Percentiles rank a stretch among this genome's conserved stretches.
phyloP scores from a whole-genome alignment of 35 echinoderm and acorn worm species.

The Strongylocentrotus purpuratus region DNA sequence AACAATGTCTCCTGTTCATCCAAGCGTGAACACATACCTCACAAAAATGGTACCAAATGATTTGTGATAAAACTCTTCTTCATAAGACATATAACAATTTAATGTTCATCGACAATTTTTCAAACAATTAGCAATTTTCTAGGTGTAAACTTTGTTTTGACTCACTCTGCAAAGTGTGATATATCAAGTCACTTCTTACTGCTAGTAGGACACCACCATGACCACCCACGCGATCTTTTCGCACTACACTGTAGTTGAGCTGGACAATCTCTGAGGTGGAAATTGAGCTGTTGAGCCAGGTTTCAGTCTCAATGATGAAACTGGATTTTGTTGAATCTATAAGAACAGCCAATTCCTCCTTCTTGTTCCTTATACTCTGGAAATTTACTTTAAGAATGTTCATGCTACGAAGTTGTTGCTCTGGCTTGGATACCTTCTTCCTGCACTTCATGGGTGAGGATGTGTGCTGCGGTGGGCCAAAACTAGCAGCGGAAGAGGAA shows the following conservation, averaged over 20 bases:
- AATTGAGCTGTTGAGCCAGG: background rate
- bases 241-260: constrained; percentile 52
- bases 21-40: too few species aligned
- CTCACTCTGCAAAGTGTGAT: constrained; percentile 22
- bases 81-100: too few species aligned
- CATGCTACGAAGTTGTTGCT: constrained; percentile 17
- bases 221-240: constrained; percentile 56
- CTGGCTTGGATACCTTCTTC: background rate
- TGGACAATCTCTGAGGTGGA: constrained; percentile 54
- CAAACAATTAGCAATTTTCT: too few species aligned
- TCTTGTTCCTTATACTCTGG: constrained; percentile 57
- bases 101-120: too few species aligned
- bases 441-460: background rate
- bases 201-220: constrained; percentile 62
- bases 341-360: constrained; percentile 33
- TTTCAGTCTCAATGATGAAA: too few species aligned
- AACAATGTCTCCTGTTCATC: too few species aligned
- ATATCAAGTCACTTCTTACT: constrained; percentile 29
- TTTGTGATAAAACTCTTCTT: too few species aligned
- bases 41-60: too few species aligned
- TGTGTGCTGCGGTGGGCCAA: background rate
- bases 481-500: background rate
- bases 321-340: background rate
- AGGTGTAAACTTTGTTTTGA: background rate
- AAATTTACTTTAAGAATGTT: constrained; percentile 59